These are phyloP conservation scores for Epizoanthus illoricatus DNA, from an alignment of 92 coral and sea anemone species.

Conservation along the genomic window DNA sequence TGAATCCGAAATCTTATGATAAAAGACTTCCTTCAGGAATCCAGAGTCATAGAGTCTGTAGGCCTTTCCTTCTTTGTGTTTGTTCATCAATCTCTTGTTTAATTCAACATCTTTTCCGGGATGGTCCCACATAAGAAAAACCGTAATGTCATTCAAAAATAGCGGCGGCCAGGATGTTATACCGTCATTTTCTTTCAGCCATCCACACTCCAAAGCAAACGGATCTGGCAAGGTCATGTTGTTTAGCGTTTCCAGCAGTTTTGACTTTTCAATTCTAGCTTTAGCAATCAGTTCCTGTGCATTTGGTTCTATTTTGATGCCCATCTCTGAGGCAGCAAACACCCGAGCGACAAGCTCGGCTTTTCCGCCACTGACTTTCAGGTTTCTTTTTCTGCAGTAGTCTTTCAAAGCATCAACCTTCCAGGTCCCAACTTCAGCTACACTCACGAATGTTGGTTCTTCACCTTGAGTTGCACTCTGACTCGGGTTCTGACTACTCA, in stretches of 20 bases:
- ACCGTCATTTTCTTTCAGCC: slow-evolving; percentile 39
- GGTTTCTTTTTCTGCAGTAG: slow-evolving; percentile 32
- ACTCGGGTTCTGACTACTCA: too few relatives aligned
- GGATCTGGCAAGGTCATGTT: slow-evolving; percentile 21
- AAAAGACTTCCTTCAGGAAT: slow-evolving; percentile 38
- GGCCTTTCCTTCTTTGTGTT: slow-evolving; percentile 60
- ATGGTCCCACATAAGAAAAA: slow-evolving; percentile 57
- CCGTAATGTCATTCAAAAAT: slow-evolving; percentile 51
- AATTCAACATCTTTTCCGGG: slow-evolving; percentile 50
- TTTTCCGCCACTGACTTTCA: slow-evolving; percentile 25
- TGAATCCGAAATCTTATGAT: not conserved
- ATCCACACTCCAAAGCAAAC: not conserved
- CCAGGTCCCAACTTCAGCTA: slow-evolving; percentile 27
- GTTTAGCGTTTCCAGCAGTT: not conserved
- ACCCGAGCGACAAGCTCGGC: slow-evolving; percentile 45
- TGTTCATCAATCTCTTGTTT: slow-evolving; percentile 42
- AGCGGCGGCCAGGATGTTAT: slow-evolving; percentile 45
- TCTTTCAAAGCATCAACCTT: slow-evolving; percentile 43
- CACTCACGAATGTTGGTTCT: too few relatives aligned
- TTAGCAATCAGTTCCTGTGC: not conserved
- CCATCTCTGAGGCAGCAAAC: slow-evolving; percentile 41
- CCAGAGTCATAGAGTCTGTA: slow-evolving; percentile 52
- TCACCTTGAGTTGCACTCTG: too few relatives aligned
- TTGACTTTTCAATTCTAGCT: slow-evolving; percentile 11
- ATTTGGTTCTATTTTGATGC: slow-evolving; percentile 7